These are phyloP conservation scores for Pandion haliaetus DNA, from an alignment of 2,113 vertebrate genomes.

Conservation along the genomic window DNA sequence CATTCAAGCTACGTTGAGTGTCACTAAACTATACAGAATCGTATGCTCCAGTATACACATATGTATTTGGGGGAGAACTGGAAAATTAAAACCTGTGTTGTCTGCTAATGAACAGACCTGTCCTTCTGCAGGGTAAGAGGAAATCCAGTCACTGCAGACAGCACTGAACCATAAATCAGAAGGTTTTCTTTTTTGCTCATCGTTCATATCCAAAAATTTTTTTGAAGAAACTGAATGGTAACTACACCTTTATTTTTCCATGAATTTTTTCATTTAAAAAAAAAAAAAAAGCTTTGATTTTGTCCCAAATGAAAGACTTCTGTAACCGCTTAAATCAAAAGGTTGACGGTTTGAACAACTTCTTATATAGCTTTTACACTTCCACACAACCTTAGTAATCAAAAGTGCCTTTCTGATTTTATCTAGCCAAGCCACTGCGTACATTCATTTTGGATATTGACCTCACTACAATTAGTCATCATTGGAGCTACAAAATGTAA, in stretches of 20 bases:
- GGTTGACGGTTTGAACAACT: neutral
- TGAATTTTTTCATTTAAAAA: neutral
- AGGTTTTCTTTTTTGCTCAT: neutral
- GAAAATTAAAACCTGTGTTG: neutral
- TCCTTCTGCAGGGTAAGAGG: neutral
- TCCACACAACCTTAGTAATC: neutral
- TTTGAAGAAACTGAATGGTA: neutral
- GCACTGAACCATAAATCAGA: neutral
- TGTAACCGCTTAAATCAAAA: neutral
- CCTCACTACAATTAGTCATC: neutral
- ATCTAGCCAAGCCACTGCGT: neutral
- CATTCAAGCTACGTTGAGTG: neutral
- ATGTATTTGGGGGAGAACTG: fast-evolving
- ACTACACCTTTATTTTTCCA: neutral
- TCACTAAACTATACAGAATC: neutral
- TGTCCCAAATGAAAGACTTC: neutral
- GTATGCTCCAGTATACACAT: neutral
- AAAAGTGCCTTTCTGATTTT: neutral
- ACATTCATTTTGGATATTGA: neutral
- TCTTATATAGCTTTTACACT: neutral
- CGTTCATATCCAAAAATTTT: fast-evolving
- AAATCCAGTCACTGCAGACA: neutral
- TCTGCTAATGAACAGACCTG: neutral
- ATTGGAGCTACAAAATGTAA: neutral
- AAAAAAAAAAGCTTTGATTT: neutral